A percentile compares a stretch with the other conserved stretches of the same genome.
Evolutionary conservation across 2,888 invertebrate species (phyloP).

Genomic region (Eledone cirrhosa): DNA sequence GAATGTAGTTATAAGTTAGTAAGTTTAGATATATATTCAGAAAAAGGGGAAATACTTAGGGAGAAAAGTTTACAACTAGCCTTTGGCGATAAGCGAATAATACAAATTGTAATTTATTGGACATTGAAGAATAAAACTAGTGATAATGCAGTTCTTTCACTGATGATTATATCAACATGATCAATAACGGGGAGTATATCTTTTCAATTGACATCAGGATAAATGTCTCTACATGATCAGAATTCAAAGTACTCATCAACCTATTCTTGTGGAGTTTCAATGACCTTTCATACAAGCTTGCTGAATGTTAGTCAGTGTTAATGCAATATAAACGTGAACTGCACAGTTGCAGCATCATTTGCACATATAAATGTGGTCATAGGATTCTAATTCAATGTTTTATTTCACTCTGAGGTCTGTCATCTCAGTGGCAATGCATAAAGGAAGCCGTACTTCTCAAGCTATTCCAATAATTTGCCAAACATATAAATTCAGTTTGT

Average conservation of each 20-base stretch:
- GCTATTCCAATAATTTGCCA: neutral
- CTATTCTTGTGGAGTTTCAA: neutral
- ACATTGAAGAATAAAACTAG: neutral
- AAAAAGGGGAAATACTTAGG: constrained; percentile 2
- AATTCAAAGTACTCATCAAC: neutral
- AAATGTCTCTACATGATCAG: neutral
- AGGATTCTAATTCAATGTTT: neutral
- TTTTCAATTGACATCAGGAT: neutral
- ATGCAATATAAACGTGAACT: neutral
- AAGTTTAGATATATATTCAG: neutral
- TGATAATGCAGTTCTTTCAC: neutral
- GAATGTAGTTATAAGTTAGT: neutral
- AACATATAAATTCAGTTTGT: neutral
- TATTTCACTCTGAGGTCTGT: neutral
- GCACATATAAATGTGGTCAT: neutral
- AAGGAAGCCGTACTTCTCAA: neutral
- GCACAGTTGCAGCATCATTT: constrained; percentile 2
- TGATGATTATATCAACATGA: neutral
- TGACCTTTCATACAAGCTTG: neutral
- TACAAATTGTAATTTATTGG: neutral
- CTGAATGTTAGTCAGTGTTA: neutral
- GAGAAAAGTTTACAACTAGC: neutral
- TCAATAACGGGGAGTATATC: neutral
- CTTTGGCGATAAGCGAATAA: neutral
- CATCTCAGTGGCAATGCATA: neutral